Conservation (phyloP, 2,797 vertebrate species). For the Parambassis ranga region DNA sequence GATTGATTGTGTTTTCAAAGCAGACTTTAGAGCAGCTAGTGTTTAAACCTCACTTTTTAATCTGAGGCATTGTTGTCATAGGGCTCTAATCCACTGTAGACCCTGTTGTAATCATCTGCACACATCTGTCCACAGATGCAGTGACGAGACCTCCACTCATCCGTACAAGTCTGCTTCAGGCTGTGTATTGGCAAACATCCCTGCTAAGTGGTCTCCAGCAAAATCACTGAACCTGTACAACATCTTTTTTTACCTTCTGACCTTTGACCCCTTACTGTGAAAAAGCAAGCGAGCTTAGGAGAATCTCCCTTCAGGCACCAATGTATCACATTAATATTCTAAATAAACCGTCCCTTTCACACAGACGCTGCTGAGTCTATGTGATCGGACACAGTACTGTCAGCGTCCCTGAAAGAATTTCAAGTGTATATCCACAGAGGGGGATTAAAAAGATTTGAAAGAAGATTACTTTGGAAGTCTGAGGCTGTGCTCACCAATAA, state of each 20-base stretch:
- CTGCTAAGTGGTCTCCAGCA: neutral
- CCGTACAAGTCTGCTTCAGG: neutral
- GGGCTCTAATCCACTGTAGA: slow-evolving; percentile 12
- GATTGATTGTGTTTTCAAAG: no score
- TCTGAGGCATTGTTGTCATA: neutral
- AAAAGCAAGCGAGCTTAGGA: neutral
- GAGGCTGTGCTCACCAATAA: slow-evolving; percentile 3
- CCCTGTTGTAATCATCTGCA: slow-evolving; percentile 7
- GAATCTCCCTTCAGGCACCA: slow-evolving; percentile 3
- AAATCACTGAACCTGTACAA: neutral
- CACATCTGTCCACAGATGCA: slow-evolving; percentile 16
- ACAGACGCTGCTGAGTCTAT: neutral
- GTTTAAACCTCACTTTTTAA: neutral
- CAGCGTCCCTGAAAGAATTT: neutral
- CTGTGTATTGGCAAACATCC: neutral
- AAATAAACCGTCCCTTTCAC: neutral
- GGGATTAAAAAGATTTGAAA: slow-evolving; percentile 44
- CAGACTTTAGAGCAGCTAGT: no score
- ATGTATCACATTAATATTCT: slow-evolving; percentile 22
- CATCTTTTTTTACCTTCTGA: neutral
- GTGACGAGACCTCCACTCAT: neutral
- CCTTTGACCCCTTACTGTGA: neutral
- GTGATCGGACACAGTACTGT: neutral
- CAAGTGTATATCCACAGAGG: neutral
- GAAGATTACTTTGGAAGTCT: slow-evolving; percentile 42